Evolutionary conservation across 2,797 vertebrate species (phyloP).

Genomic region (Peromyscus nudipes): DNA sequence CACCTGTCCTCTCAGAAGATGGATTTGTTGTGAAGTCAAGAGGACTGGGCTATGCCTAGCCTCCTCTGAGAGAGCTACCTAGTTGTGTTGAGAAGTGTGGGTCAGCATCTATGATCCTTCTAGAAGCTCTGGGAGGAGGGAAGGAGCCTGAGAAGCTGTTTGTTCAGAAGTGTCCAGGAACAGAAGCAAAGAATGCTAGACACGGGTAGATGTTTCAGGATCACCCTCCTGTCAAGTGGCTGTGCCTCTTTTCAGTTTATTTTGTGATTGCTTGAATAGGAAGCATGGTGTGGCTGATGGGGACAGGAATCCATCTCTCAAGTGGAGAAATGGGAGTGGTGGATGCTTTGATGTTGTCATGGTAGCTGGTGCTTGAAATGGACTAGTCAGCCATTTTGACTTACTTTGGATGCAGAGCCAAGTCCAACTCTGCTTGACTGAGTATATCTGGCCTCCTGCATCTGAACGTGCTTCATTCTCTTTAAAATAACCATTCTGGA

Average conservation of each 20-base stretch:
- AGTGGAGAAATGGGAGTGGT: fast-evolving
- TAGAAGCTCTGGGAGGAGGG: background rate
- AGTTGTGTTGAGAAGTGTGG: background rate
- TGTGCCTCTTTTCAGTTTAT: background rate
- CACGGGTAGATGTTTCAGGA: background rate
- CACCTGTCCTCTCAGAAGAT: background rate
- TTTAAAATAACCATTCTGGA: background rate
- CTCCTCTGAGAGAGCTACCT: background rate
- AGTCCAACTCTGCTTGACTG: background rate
- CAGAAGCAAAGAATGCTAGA: background rate
- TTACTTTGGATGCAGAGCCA: background rate
- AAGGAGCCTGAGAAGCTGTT: background rate
- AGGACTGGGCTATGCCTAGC: background rate
- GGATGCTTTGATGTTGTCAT: fast-evolving
- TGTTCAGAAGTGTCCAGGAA: fast-evolving
- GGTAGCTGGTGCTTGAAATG: fast-evolving
- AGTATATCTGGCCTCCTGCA: background rate
- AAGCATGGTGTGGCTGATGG: fast-evolving
- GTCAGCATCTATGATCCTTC: background rate
- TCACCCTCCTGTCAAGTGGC: background rate
- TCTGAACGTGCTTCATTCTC: background rate
- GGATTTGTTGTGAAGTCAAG: background rate
- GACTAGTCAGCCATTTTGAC: background rate
- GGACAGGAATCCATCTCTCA: fast-evolving
- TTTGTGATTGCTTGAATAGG: background rate